Conservation (phyloP, 92 coral and sea anemone species). For the Muricea muricata region DNA sequence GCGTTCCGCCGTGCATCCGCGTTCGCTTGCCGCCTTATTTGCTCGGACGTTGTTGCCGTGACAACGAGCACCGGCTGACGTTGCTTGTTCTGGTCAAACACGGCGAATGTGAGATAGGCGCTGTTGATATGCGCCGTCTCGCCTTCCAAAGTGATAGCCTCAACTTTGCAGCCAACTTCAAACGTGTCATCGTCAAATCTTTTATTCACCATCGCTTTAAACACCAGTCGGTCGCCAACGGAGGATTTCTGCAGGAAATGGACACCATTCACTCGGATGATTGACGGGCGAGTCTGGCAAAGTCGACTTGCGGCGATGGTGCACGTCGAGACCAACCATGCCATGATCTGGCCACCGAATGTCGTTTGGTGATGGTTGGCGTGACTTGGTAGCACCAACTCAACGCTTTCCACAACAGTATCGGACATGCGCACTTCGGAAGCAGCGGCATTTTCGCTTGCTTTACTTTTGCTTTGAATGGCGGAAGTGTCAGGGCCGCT, state of each 20-base stretch:
- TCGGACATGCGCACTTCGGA: background rate
- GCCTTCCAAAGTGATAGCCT: conserved; percentile 75
- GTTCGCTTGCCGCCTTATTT: conserved; percentile 63
- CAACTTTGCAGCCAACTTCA: conserved; percentile 84
- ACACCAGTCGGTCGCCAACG: conserved; percentile 76
- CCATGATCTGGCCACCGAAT: conserved; percentile 85
- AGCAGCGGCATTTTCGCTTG: background rate
- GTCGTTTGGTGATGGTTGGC: conserved; percentile 84
- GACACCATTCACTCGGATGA: conserved; percentile 64
- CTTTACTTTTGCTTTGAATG: no score
- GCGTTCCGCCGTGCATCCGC: conserved; percentile 65
- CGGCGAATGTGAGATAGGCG: conserved; percentile 76
- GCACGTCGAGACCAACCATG: conserved; percentile 77
- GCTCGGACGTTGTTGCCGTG: conserved; percentile 51
- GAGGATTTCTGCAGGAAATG: conserved; percentile 70
- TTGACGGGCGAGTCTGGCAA: conserved; percentile 68
- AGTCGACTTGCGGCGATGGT: conserved; percentile 78
- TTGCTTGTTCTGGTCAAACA: conserved; percentile 54
- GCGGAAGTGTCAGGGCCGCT: background rate
- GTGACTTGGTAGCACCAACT: conserved; percentile 76
- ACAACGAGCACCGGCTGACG: conserved; percentile 53
- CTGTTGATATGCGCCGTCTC: conserved; percentile 77
- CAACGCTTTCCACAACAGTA: conserved; percentile 67
- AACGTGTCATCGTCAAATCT: conserved; percentile 58
- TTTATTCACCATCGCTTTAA: conserved; percentile 78